Evolutionary conservation across 2,888 invertebrate genomes (phyloP).

Genomic region (Hirudinaria manillensis): DNA sequence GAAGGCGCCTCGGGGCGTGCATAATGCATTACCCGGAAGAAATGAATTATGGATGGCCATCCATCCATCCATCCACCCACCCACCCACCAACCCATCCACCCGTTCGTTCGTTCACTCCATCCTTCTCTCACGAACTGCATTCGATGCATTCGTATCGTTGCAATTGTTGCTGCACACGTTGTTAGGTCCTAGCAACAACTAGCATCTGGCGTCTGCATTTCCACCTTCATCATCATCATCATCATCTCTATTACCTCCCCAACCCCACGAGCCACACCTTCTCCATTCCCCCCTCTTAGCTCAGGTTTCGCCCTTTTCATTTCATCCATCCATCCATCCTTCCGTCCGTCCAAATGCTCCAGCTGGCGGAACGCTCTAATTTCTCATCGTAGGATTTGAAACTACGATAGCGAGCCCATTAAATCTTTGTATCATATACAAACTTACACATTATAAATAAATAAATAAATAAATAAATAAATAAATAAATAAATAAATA

Average conservation of each 20-base stretch:
- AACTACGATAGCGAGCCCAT: too few species aligned
- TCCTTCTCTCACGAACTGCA: not conserved
- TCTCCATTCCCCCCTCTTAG: not conserved
- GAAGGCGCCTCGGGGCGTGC: constrained; percentile 7
- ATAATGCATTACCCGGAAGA: constrained; percentile 24
- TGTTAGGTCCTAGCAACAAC: not conserved
- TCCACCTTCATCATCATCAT: not conserved
- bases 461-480: constrained; percentile 3
- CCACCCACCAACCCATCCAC: too few species aligned
- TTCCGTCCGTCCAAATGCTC: too few species aligned
- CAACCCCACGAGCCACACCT: not conserved
- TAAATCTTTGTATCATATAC: too few species aligned
- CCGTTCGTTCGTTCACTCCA: not conserved
- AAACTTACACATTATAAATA: not conserved
- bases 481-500: not conserved
- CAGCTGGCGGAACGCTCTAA: too few species aligned
- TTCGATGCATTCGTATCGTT: not conserved
- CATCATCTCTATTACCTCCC: not conserved
- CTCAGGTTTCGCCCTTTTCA: too few species aligned
- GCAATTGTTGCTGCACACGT: not conserved
- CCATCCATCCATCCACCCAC: too few species aligned
- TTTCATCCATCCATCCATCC: too few species aligned
- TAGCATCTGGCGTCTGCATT: too few species aligned
- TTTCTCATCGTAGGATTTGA: too few species aligned
- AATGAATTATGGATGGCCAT: constrained; percentile 19